Evolutionary conservation across 2,888 invertebrate species (phyloP).

Genomic region (Tigriopus californicus): DNA sequence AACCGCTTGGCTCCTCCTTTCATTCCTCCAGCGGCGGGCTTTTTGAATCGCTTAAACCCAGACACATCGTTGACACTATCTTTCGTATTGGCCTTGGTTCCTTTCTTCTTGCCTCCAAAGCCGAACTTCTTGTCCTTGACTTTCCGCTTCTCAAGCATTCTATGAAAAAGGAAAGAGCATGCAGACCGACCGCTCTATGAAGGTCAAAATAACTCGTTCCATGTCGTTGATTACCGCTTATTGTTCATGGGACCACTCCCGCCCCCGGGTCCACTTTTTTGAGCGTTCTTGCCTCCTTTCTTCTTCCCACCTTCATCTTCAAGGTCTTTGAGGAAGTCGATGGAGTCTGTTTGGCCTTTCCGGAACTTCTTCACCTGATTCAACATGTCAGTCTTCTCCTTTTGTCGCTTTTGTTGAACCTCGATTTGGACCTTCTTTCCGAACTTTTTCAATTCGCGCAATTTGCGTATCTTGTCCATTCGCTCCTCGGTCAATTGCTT

Average conservation of each 20-base stretch:
- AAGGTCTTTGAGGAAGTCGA: slow-evolving; percentile 54
- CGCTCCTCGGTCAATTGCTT: slow-evolving; percentile 67
- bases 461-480: slow-evolving; percentile 70
- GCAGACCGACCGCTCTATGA: too few species aligned
- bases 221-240: not conserved
- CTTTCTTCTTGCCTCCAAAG: slow-evolving; percentile 85
- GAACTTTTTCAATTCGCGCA: slow-evolving; percentile 76
- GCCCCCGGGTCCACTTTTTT: too few species aligned
- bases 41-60: not conserved
- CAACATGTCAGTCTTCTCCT: slow-evolving; percentile 75
- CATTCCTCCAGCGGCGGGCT: not conserved
- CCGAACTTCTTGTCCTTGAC: slow-evolving; percentile 72
- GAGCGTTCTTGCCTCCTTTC: not conserved
- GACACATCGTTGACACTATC: slow-evolving; percentile 10
- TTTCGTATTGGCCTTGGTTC: slow-evolving; percentile 59
- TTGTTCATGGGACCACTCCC: too few species aligned
- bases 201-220: too few species aligned
- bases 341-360: slow-evolving; percentile 57
- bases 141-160: slow-evolving; percentile 33
- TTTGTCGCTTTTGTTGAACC: slow-evolving; percentile 58
- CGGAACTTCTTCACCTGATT: slow-evolving; percentile 83
- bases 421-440: slow-evolving; percentile 74
- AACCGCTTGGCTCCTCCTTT: not conserved
- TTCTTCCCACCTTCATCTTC: slow-evolving; percentile 8
- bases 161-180: too few species aligned